Percentiles rank a stretch among this genome's conserved stretches.
phyloP scores from a whole-genome alignment of 2,888 invertebrate species.

The Diaphora mendica region DNA sequence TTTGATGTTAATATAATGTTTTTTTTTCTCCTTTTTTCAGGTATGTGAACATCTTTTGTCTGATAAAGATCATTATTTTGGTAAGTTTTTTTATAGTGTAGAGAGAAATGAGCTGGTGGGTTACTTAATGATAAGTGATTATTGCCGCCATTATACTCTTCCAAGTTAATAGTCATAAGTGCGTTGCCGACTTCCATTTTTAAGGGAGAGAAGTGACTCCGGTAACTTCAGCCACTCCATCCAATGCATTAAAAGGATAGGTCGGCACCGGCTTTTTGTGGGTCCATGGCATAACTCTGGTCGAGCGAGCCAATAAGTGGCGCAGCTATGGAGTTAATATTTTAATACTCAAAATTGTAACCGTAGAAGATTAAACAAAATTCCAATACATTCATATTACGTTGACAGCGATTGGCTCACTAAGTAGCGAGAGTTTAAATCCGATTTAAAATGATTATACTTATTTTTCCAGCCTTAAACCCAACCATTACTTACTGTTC shows the following conservation, averaged over 20 bases:
- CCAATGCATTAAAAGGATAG: too few species aligned
- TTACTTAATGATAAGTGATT: neutral
- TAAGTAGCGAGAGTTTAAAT: constrained; percentile 44
- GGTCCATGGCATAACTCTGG: too few species aligned
- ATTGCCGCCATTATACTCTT: neutral
- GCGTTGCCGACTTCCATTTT: too few species aligned
- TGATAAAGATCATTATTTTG: constrained; percentile 9
- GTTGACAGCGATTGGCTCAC: constrained; percentile 11
- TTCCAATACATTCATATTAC: neutral
- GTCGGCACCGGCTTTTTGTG: too few species aligned
- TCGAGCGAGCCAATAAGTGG: neutral
- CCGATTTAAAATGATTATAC: constrained; percentile 48
- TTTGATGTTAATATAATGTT: constrained; percentile 36
- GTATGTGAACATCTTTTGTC: constrained; percentile 60
- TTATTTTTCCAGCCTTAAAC: constrained; percentile 53
- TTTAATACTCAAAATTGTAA: neutral
- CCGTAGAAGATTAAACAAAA: neutral
- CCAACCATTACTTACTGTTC: constrained; percentile 61
- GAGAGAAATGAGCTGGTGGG: neutral
- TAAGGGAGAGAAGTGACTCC: too few species aligned
- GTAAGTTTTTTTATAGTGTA: constrained; percentile 32
- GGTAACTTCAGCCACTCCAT: too few species aligned
- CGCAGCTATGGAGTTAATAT: neutral
- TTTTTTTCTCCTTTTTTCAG: constrained; percentile 60
- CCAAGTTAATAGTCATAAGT: neutral